Evolutionary conservation across 2,113 vertebrate genomes (phyloP), one percentile per base, ranked within the genome.

Genomic region (Hippocampus comes): DNA sequence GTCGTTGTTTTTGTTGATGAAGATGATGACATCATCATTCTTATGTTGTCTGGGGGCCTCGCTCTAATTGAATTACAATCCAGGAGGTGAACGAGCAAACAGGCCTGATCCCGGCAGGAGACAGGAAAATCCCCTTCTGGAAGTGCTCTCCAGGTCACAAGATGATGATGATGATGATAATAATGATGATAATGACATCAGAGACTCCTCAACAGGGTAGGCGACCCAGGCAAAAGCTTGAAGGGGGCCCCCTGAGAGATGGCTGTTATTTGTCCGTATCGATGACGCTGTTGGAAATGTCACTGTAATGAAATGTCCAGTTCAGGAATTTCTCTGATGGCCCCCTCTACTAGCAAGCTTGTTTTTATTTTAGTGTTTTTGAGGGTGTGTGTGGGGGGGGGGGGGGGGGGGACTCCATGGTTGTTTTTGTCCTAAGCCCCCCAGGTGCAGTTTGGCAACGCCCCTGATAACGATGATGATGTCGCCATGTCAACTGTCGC

Each of bases 51-150:
- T 67, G 77, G 66, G 76, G 77, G 74, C 78, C 56, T 21, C 8
- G 49, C 11, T 71, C 30, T 87, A 83, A 89, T 82, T 82, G 15
- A 85, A 89, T 84, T 79, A 84, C 74, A 72, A 76, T 63, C 18
- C 41, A 79, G 72, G 74, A 61, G 17, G n/a, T 15, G 21, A 49
- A 67, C 72, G 78, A 48, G 79, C 48, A 86, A 81, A 83, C 75
- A 79, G 71, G 66, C 67, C 66, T 2, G 59, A 63, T 18, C 68
- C 43, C 21, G 41, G 34, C 3, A 8, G 0, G 0, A 2, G 2
- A 46, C 5, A 38, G 41, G 78, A 83, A 82, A 68, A 81, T 67
- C 30, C 18, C 14, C 66, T 73, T 65, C 23, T 15, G 9, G 42
- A 67, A 67, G 46, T 10, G 49, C 25, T 59, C 48, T 71, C 53